phyloP scores from a whole-genome alignment of 2,888 invertebrate genomes.

The Trissolcus brochymenae region DNA sequence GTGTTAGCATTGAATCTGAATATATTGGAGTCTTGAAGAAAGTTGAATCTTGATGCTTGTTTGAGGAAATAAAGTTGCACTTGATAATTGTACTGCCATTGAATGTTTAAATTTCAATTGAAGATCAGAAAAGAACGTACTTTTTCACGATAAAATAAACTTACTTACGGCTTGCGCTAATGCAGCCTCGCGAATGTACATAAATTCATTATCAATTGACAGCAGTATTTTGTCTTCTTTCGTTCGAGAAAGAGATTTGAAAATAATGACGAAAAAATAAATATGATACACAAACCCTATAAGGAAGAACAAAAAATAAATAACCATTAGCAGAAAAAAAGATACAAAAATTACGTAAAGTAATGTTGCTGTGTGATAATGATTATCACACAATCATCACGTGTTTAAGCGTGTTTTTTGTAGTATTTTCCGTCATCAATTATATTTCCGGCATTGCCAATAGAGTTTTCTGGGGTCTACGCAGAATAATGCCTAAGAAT shows the following conservation, averaged over 20 bases:
- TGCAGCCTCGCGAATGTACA: slow-evolving; percentile 5
- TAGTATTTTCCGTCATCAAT: slow-evolving; percentile 25
- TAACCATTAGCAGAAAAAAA: slow-evolving; percentile 7
- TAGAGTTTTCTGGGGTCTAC: slow-evolving; percentile 5
- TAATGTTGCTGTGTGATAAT: slow-evolving; percentile 41
- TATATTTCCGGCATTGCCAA: slow-evolving; percentile 13
- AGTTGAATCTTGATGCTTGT: too few species aligned
- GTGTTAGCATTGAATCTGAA: too few species aligned
- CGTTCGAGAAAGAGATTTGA: slow-evolving; percentile 24
- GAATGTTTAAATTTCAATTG: slow-evolving; percentile 1
- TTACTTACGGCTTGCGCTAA: too few species aligned
- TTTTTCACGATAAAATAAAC: slow-evolving; percentile 18
- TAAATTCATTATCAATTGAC: slow-evolving; percentile 25
- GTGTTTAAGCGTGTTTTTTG: slow-evolving; percentile 39
- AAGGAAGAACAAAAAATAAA: slow-evolving; percentile 6
- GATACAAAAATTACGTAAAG: slow-evolving; percentile 42
- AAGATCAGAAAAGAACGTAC: slow-evolving; percentile 34
- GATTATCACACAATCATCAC: slow-evolving; percentile 29
- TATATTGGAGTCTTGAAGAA: too few species aligned
- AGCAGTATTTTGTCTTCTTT: slow-evolving; percentile 36
- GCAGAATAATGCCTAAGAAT: slow-evolving; percentile 6
- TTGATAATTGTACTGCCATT: background rate
- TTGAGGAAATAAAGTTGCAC: background rate
- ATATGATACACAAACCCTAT: background rate
- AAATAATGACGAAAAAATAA: slow-evolving; percentile 12